These are phyloP conservation scores for Adelognathus sp. DNA, from an alignment of 2,888 invertebrate genomes.

Conservation along the genomic window DNA sequence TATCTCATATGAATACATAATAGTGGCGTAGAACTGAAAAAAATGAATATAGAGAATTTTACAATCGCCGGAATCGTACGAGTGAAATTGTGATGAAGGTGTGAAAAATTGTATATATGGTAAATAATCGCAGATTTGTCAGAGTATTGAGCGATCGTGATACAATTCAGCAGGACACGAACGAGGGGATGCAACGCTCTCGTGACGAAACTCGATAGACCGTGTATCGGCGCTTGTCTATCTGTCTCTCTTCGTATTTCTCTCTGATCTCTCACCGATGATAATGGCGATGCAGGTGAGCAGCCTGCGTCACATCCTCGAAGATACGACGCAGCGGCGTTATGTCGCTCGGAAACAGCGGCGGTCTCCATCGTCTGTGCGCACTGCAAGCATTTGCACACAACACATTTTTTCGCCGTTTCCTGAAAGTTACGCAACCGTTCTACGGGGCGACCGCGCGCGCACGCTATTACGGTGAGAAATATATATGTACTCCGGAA, in stretches of 20 bases:
- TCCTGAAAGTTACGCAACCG: constrained; percentile 53
- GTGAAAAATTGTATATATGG: neutral
- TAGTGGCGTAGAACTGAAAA: no score
- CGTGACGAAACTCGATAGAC: constrained; percentile 38
- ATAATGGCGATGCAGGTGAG: constrained; percentile 81
- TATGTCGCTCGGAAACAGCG: constrained; percentile 90
- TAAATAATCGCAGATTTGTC: constrained; percentile 7
- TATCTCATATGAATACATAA: no score
- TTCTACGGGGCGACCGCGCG: neutral
- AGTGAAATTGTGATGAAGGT: neutral
- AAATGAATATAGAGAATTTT: no score
- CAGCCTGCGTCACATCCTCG: constrained; percentile 85
- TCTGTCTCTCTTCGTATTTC: constrained; percentile 22
- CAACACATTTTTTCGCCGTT: constrained; percentile 53
- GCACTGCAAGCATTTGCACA: constrained; percentile 82
- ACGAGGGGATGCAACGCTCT: constrained; percentile 14
- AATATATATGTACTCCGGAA: neutral
- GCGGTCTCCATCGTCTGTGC: constrained; percentile 93
- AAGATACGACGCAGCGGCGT: constrained; percentile 90
- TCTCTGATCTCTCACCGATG: constrained; percentile 72
- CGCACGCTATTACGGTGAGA: no score
- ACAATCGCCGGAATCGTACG: neutral
- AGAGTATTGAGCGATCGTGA: constrained; percentile 39
- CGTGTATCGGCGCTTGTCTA: constrained; percentile 23
- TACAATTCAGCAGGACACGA: neutral